phyloP scores from a whole-genome alignment of 35 echinoderm and acorn worm species.

The Ophiothrix spiculata region DNA sequence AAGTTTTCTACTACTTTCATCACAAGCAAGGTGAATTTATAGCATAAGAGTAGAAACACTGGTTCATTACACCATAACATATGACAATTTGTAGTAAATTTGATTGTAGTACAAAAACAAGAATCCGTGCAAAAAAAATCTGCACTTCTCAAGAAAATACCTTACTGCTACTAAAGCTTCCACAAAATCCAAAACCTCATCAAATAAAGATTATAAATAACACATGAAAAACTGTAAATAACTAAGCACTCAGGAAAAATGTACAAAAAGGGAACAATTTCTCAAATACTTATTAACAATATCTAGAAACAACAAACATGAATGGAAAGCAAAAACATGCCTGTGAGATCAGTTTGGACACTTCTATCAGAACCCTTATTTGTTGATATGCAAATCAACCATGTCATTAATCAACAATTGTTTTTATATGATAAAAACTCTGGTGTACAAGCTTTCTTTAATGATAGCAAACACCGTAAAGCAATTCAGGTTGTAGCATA shows the following conservation, averaged over 20 bases:
- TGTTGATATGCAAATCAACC: no score
- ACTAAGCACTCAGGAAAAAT: background rate
- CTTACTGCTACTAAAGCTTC: background rate
- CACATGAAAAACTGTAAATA: constrained; percentile 4
- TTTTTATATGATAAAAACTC: no score
- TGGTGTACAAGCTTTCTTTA: no score
- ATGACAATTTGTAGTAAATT: background rate
- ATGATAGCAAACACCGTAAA: no score
- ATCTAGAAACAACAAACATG: background rate
- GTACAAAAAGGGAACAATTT: background rate
- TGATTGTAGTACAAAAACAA: background rate
- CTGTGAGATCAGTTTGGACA: no score
- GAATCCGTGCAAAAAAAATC: background rate
- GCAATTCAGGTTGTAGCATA: no score
- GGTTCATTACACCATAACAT: background rate
- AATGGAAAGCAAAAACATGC: no score
- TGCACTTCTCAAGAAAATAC: background rate
- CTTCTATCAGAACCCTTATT: no score
- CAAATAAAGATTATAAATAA: background rate
- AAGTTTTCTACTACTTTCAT: no score
- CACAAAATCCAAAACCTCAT: background rate
- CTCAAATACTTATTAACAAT: background rate
- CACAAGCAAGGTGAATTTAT: background rate
- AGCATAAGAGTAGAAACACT: constrained; percentile 1
- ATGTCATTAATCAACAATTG: no score